Evolutionary conservation across 2,797 vertebrate genomes (phyloP), one percentile per base, ranked within the genome.

Genomic region (Halcyon chelicuti): DNA sequence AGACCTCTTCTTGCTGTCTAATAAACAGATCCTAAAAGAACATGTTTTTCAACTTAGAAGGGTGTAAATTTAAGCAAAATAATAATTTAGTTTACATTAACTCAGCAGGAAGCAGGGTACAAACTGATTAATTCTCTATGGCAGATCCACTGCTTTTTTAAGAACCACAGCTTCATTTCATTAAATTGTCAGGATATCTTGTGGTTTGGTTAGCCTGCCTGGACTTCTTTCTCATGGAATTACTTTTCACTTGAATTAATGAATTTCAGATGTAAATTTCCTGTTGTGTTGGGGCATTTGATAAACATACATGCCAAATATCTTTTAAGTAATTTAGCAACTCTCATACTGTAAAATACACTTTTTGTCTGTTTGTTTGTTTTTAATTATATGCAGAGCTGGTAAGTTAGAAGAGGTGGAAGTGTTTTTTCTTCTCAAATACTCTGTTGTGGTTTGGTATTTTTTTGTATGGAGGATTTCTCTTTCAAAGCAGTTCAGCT

Each of bases 81-180:
- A 98, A 96, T 97, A 97, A 98, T 98, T 98, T 97, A 97, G 91
- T 67, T 96, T 96, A 88, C 93, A 96, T 96, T 98, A 98, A 94
- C 97, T 82, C 97, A 96, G 97, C 95, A 96, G 97, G 97, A 96
- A 97, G 90, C 94, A 68, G 86, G 60, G 78, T 93, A 79, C 90
- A 96, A 96, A 95, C 46, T 21, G 95, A 97, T 94, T 97, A 96
- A 95, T 97, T 93, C 88, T 97, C 84, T 84, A 35, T 94, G 92
- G 87, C 94, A 94, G 78, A 96, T 96, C 87, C 94, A 83, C 84
- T 95, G 84, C 85, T 96, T 80, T 96, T 88, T 95, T 72, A 96
- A 97, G 87, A 90, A 83, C 78, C 14, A 54, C 88, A 84, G 70
- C 95, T 96, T 37, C 14, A 62, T 88, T 97, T 97, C 90, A 92